Conservation (phyloP, 2,888 invertebrate genomes). For the Cantharis rufa region DNA sequence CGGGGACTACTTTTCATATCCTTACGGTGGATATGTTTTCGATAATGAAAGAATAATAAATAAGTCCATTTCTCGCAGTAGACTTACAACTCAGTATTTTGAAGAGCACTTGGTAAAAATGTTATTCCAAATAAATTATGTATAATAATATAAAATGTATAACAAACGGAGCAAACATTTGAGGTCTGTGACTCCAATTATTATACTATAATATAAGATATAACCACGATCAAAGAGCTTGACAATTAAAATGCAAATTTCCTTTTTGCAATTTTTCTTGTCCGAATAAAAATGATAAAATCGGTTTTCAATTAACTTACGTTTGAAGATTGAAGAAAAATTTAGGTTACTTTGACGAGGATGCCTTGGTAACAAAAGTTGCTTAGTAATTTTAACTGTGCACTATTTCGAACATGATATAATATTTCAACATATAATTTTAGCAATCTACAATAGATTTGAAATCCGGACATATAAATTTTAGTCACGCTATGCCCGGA, state of each 20-base stretch:
- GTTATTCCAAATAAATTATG: neutral
- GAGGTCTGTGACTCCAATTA: neutral
- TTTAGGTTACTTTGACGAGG: neutral
- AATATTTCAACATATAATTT: slow-evolving; percentile 7
- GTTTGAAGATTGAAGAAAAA: neutral
- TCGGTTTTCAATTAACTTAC: neutral
- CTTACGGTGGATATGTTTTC: neutral
- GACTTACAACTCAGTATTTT: neutral
- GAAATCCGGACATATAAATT: slow-evolving; percentile 5
- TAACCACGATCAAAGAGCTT: neutral
- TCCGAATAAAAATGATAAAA: neutral
- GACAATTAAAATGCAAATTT: neutral
- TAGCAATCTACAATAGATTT: neutral
- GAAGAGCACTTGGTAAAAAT: neutral
- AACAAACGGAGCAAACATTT: neutral
- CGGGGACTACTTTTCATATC: neutral
- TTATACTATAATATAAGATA: neutral
- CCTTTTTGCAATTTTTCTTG: neutral
- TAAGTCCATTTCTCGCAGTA: too few relatives aligned
- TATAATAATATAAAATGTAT: neutral
- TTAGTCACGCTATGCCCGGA: slow-evolving; percentile 10
- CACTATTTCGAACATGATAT: neutral
- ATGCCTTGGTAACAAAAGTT: neutral
- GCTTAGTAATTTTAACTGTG: neutral
- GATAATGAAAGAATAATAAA: neutral